Percentiles rank a stretch among this genome's conserved stretches.
phyloP scores from a whole-genome alignment of 2,888 invertebrate species.

The Luperina testacea region DNA sequence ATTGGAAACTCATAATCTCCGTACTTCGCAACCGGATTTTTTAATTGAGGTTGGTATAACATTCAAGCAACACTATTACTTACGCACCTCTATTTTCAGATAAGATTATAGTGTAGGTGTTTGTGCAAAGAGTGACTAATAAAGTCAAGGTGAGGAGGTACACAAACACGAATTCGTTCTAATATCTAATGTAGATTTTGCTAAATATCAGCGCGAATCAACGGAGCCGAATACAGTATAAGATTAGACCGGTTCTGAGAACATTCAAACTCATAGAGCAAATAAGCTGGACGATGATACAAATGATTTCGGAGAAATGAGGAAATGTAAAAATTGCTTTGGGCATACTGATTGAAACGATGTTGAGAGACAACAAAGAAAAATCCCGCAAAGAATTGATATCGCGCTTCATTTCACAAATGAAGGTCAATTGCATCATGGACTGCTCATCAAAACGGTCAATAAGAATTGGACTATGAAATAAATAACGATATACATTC shows the following conservation, averaged over 20 bases:
- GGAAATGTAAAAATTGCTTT: slow-evolving; percentile 57
- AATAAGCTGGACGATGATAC: slow-evolving; percentile 62
- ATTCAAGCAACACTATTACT: slow-evolving; percentile 48
- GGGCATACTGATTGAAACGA: slow-evolving; percentile 24
- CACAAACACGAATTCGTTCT: slow-evolving; percentile 57
- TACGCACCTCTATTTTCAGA: slow-evolving; percentile 48
- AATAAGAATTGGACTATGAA: slow-evolving; percentile 78
- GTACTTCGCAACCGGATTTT: slow-evolving; percentile 73
- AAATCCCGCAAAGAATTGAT: slow-evolving; percentile 64
- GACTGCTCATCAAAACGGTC: slow-evolving; percentile 74
- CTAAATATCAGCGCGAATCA: slow-evolving; percentile 61
- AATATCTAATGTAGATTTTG: slow-evolving; percentile 65
- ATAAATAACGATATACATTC: slow-evolving; percentile 79
- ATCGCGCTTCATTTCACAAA: slow-evolving; percentile 72
- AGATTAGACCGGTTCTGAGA: slow-evolving; percentile 56
- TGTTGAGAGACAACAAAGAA: slow-evolving; percentile 51
- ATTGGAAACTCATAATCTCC: slow-evolving; percentile 81
- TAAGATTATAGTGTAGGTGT: slow-evolving; percentile 69
- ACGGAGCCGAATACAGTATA: slow-evolving; percentile 52
- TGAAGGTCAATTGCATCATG: slow-evolving; percentile 79
- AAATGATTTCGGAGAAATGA: slow-evolving; percentile 62
- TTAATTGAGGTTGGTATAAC: slow-evolving; percentile 74
- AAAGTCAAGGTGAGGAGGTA: slow-evolving; percentile 70
- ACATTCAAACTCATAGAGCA: slow-evolving; percentile 57
- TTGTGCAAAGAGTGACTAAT: slow-evolving; percentile 68